Evolutionary conservation across 2,888 invertebrate species (phyloP).

Genomic region (Nemotelus pantherinus): DNA sequence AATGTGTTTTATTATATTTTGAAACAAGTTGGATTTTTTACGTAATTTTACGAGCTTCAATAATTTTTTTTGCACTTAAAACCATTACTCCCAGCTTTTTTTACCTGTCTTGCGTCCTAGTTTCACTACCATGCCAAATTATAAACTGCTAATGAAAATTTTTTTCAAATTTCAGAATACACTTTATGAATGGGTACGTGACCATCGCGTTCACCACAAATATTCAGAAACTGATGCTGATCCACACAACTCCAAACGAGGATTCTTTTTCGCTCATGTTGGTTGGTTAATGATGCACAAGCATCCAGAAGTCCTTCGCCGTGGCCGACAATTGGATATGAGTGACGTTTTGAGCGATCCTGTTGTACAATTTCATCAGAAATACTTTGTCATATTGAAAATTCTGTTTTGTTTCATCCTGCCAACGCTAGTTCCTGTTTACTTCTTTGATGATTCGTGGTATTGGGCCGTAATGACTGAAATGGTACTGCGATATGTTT

Average conservation of each 20-base stretch:
- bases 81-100: no score
- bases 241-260: constrained; percentile 82
- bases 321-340: constrained; percentile 84
- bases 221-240: constrained; percentile 86
- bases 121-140: no score
- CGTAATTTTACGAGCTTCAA: no score
- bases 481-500: constrained; percentile 75
- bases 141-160: no score
- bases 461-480: constrained; percentile 74
- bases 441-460: constrained; percentile 77
- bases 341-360: constrained; percentile 82
- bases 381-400: constrained; percentile 75
- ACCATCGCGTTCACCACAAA: constrained; percentile 83
- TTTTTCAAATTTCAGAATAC: constrained; percentile 71
- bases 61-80: no score
- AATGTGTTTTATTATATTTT: no score
- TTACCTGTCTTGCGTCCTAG: no score
- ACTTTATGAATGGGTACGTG: constrained; percentile 86
- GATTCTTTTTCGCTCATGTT: constrained; percentile 92
- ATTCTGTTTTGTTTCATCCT: constrained; percentile 75
- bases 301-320: constrained; percentile 82
- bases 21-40: no score
- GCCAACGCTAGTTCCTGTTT: constrained; percentile 76
- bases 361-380: constrained; percentile 79
- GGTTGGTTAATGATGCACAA: constrained; percentile 93